Evolutionary conservation across 2,797 vertebrate species (phyloP).

Genomic region (Acanthornis magna): DNA sequence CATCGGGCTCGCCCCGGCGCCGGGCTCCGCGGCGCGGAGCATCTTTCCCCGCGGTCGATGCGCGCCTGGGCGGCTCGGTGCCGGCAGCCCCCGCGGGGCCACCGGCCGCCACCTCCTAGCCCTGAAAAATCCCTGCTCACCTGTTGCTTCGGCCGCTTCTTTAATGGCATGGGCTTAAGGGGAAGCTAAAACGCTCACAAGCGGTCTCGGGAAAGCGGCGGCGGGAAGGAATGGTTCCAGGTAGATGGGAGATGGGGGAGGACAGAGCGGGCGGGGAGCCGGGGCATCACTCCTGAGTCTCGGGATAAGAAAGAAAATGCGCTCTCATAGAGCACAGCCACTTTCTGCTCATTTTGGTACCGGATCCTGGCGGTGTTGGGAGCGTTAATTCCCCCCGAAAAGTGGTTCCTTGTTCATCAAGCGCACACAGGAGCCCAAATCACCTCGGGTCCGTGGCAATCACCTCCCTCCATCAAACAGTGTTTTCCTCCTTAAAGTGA

Average conservation of each 20-base stretch:
- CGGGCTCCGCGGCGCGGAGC: background rate
- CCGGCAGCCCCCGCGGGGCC: background rate
- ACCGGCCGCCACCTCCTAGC: background rate
- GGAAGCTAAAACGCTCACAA: background rate
- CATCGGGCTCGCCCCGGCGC: background rate
- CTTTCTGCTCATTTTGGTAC: background rate
- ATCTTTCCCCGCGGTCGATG: slow-evolving; percentile 33
- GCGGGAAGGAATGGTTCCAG: background rate
- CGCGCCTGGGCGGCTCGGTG: background rate
- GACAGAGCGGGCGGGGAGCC: background rate
- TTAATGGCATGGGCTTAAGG: background rate
- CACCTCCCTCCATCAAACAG: background rate
- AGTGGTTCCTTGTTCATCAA: background rate
- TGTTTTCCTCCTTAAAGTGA: background rate
- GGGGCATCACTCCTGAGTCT: background rate
- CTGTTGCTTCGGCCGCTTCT: slow-evolving; percentile 27
- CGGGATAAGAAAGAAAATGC: background rate
- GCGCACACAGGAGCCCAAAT: background rate
- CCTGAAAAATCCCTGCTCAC: background rate
- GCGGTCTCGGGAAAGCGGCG: background rate
- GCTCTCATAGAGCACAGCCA: background rate
- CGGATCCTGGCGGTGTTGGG: background rate
- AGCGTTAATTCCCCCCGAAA: background rate
- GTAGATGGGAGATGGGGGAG: background rate
- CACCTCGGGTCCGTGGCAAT: background rate